These are phyloP conservation scores for Nettapus auritus DNA, from an alignment of 2,113 vertebrate species.

Conservation along the genomic window DNA sequence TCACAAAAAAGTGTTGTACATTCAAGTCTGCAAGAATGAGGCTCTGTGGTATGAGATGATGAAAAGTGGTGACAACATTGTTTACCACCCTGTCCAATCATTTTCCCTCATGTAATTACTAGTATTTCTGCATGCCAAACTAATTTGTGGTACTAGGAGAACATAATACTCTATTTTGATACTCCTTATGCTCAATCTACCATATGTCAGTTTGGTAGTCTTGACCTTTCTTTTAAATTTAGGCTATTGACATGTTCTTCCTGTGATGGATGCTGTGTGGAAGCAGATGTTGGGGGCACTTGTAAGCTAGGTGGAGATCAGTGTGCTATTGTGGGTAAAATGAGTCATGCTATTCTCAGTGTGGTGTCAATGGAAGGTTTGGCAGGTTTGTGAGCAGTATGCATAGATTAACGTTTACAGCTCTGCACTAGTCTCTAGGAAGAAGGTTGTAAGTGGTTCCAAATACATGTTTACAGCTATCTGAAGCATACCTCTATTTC, in stretches of 20 bases:
- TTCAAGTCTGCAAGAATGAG: not conserved
- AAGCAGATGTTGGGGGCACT: not conserved
- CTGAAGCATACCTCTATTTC: not conserved
- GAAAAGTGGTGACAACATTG: not conserved
- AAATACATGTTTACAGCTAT: not conserved
- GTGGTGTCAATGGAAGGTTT: not conserved
- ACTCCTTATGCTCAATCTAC: not conserved
- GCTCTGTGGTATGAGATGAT: not conserved
- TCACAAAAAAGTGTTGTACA: not conserved
- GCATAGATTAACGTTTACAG: not conserved
- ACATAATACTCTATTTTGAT: not conserved
- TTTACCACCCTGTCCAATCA: not conserved
- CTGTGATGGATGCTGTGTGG: not conserved
- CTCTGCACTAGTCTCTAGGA: not conserved
- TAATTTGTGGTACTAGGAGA: not conserved
- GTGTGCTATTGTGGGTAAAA: not conserved
- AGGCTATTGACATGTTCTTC: not conserved
- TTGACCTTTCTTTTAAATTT: not conserved
- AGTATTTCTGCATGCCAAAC: not conserved
- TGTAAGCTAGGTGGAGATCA: not conserved
- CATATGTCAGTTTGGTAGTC: not conserved
- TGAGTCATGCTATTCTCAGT: not conserved
- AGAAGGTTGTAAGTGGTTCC: not conserved
- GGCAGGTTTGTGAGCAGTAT: not conserved
- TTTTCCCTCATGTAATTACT: not conserved